Evolutionary conservation across 2,113 vertebrate species (phyloP).

Genomic region (Platichthys stellatus): DNA sequence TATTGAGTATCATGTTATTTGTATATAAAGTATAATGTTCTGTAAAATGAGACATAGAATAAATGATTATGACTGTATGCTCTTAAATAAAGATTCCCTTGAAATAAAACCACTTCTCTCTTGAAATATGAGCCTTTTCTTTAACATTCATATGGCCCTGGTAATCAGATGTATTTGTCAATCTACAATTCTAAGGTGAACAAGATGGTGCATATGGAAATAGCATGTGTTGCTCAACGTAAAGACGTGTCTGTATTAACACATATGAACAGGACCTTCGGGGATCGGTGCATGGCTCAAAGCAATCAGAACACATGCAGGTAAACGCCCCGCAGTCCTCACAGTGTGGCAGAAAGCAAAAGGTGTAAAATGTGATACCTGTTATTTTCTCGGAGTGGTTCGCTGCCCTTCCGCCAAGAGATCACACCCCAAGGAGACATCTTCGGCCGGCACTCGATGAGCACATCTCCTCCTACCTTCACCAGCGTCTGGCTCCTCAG

Average conservation of each 20-base stretch:
- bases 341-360: conserved; percentile 12
- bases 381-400: conserved; percentile 85
- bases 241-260: conserved; percentile 24
- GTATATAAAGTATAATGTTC: too few relatives aligned
- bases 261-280: not conserved
- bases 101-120: too few relatives aligned
- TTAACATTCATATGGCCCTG: too few relatives aligned
- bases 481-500: conserved; percentile 90
- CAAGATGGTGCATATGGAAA: conserved; percentile 12
- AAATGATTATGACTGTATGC: too few relatives aligned
- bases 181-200: too few relatives aligned
- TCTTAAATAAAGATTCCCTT: too few relatives aligned
- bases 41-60: too few relatives aligned
- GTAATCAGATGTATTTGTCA: too few relatives aligned
- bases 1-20: too few relatives aligned
- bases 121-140: too few relatives aligned
- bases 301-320: not conserved
- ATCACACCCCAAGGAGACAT: conserved; percentile 94
- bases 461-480: conserved; percentile 91
- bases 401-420: conserved; percentile 92
- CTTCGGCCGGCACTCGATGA: conserved; percentile 95
- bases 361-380: conserved; percentile 82
- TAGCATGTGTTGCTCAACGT: not conserved
- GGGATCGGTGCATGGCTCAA: not conserved
- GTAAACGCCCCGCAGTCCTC: not conserved